A percentile compares a stretch with the other conserved stretches of the same genome.
Conservation (phyloP, 1,140 invertebrate species). For the Wasmannia auropunctata region DNA sequence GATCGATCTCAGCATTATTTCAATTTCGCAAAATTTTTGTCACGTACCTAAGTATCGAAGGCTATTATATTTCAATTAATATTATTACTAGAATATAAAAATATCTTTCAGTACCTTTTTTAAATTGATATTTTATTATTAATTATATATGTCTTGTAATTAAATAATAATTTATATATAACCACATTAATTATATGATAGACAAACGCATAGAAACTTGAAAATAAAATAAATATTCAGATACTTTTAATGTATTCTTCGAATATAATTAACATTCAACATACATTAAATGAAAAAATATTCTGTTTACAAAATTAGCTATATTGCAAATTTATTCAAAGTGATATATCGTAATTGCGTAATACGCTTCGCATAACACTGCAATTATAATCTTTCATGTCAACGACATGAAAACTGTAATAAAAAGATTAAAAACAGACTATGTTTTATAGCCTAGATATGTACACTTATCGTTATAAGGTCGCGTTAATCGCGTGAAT, state of each 20-base stretch:
- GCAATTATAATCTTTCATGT: background rate
- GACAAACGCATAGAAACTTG: background rate
- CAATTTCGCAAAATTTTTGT: background rate
- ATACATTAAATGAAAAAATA: background rate
- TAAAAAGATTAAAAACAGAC: background rate
- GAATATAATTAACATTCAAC: background rate
- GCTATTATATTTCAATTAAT: background rate
- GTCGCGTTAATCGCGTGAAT: background rate
- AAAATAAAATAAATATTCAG: background rate
- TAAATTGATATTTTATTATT: constrained; percentile 11
- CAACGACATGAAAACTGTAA: background rate
- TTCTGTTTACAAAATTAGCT: background rate
- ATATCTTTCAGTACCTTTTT: background rate
- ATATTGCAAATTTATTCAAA: background rate
- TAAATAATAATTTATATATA: constrained; percentile 12
- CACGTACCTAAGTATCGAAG: background rate
- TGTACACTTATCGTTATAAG: background rate
- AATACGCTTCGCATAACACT: background rate
- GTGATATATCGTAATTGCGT: background rate
- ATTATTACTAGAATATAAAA: background rate
- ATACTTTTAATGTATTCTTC: background rate
- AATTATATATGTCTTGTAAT: background rate
- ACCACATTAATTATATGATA: background rate
- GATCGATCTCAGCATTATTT: background rate
- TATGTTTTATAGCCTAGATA: background rate